Evolutionary conservation across 2,113 vertebrate species (phyloP).

Genomic region (Neogale vison): DNA sequence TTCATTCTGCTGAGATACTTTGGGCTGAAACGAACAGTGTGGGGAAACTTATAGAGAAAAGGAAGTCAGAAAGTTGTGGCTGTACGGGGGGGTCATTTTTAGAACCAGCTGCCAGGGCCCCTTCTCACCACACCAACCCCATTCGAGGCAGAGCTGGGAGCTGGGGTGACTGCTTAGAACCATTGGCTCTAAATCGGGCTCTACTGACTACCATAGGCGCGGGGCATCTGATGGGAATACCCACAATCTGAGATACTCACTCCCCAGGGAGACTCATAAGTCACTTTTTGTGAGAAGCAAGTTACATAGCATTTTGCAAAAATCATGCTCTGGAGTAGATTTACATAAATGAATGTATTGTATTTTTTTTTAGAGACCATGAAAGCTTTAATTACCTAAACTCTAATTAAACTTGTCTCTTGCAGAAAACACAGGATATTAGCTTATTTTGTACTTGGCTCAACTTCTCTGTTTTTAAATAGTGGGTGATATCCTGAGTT

Average conservation of each 20-base stretch:
- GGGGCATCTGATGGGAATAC: constrained; percentile 63
- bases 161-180: neutral
- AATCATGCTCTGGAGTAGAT: constrained; percentile 78
- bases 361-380: constrained; percentile 80
- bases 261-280: constrained; percentile 75
- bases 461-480: constrained; percentile 79
- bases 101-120: neutral
- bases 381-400: constrained; percentile 85
- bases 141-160: neutral
- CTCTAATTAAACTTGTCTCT: constrained; percentile 84
- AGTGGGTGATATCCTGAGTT: constrained; percentile 43
- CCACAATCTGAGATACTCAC: constrained; percentile 66
- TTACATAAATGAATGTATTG: constrained; percentile 82
- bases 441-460: constrained; percentile 82
- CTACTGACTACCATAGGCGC: neutral
- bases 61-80: neutral
- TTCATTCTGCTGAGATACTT: neutral
- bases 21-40: neutral
- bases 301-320: constrained; percentile 81
- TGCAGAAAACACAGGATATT: constrained; percentile 82
- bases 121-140: neutral
- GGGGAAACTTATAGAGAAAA: neutral
- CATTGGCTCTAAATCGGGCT: too few relatives aligned
- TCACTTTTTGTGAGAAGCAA: constrained; percentile 74
- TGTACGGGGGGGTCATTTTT: neutral